A percentile compares a stretch with the other conserved stretches of the same genome.
phyloP scores from a whole-genome alignment of 2,888 invertebrate species.

The Cepaea hortensis region DNA sequence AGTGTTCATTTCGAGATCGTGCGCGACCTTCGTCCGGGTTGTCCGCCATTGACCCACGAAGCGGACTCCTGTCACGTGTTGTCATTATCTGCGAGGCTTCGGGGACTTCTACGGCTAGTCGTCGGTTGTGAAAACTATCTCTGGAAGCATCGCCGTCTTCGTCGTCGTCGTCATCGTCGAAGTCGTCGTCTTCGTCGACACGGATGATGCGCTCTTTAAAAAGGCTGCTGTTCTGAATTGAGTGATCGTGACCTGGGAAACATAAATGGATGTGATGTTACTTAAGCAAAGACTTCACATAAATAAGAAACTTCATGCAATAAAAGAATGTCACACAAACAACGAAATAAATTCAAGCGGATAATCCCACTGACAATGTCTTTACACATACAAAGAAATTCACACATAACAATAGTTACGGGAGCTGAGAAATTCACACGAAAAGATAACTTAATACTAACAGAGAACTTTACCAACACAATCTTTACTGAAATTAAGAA shows the following conservation, averaged over 20 bases:
- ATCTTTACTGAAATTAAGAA: no score
- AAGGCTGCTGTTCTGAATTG: conserved; percentile 11
- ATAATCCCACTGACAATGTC: no score
- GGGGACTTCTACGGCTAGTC: neutral
- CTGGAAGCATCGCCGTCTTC: conserved; percentile 34
- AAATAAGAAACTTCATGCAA: no score
- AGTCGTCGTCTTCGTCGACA: conserved; percentile 37
- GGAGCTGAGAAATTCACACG: no score
- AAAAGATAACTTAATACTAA: no score
- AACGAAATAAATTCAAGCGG: no score
- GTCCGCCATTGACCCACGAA: conserved; percentile 3
- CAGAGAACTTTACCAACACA: no score
- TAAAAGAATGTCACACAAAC: no score
- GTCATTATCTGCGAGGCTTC: neutral
- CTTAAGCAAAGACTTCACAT: neutral
- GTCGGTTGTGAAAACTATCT: conserved; percentile 35
- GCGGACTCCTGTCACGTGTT: conserved; percentile 26
- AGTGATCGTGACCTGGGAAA: conserved; percentile 27
- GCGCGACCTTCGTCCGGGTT: neutral
- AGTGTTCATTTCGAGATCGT: conserved; percentile 13
- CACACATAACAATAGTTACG: no score
- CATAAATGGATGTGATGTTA: neutral
- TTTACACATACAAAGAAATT: no score
- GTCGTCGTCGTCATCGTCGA: conserved; percentile 26
- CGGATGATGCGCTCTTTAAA: conserved; percentile 42